These are phyloP conservation scores for Ostrea denselamellosa DNA, from an alignment of 1,140 invertebrate species.

Conservation along the genomic window DNA sequence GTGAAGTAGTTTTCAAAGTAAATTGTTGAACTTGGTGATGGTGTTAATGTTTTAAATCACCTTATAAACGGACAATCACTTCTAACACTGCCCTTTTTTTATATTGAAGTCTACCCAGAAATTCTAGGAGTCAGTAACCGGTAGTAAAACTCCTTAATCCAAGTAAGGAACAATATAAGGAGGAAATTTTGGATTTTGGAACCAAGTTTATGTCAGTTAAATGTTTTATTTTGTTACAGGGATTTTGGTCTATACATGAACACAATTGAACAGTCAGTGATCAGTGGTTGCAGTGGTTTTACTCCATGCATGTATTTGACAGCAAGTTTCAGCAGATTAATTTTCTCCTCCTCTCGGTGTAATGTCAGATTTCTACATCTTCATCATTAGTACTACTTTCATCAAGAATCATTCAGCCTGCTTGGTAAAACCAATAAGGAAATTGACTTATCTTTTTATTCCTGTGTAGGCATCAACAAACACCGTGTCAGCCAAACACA, in stretches of 20 bases:
- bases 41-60: constrained; percentile 23
- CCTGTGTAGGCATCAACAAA: neutral
- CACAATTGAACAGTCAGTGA: neutral
- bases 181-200: neutral
- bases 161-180: neutral
- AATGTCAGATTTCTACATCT: neutral
- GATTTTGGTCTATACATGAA: neutral
- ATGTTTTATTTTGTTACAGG: neutral
- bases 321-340: constrained; percentile 27
- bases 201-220: neutral
- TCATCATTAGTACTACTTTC: neutral
- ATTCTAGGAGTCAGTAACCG: neutral
- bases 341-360: constrained; percentile 8
- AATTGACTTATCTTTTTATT: constrained; percentile 5
- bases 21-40: constrained; percentile 14
- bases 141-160: neutral
- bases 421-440: neutral
- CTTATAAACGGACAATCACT: constrained; percentile 24
- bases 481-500: neutral
- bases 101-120: neutral
- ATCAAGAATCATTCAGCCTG: neutral
- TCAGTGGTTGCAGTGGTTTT: neutral
- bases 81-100: neutral
- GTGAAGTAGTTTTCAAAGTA: neutral
- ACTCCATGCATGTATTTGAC: neutral